phyloP scores from a whole-genome alignment of 2,113 vertebrate species.

The Meriones unguiculatus region DNA sequence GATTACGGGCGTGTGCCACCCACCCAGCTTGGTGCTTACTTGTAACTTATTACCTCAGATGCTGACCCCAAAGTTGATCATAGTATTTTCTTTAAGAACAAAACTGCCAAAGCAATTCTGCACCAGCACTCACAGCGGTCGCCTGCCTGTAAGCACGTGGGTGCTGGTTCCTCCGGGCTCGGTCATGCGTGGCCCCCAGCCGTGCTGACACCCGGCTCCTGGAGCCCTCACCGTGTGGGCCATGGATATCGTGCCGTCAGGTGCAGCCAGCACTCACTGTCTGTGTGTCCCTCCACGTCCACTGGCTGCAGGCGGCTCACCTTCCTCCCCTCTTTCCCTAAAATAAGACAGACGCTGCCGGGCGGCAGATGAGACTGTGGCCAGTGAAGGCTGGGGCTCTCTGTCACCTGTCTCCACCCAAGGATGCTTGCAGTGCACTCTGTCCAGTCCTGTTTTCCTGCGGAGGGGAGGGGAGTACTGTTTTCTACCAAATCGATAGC shows the following conservation, averaged over 20 bases:
- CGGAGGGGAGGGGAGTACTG: rapidly evolving
- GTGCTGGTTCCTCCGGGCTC: not conserved
- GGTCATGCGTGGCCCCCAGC: too few species aligned
- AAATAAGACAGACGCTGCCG: not conserved
- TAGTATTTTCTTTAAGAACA: not conserved
- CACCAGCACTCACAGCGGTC: not conserved
- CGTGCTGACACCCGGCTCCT: not conserved
- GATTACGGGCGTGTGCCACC: not conserved
- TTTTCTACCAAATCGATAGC: not conserved
- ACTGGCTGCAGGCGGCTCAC: rapidly evolving
- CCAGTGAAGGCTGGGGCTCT: not conserved
- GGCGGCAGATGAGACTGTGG: not conserved
- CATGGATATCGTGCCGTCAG: not conserved
- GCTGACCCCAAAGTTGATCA: constrained; percentile 70
- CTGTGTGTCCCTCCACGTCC: not conserved
- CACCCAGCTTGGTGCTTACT: constrained; percentile 91
- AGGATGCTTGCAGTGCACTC: not conserved
- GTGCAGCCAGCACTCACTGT: not conserved
- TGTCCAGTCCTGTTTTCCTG: not conserved
- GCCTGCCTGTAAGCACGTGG: not conserved
- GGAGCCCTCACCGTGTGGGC: not conserved
- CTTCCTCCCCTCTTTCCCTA: not conserved
- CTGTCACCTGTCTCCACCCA: too few species aligned
- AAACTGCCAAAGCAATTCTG: constrained; percentile 45
- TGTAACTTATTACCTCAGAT: constrained; percentile 96